Conservation (phyloP, 2,113 vertebrate species). For the Vidua macroura region DNA sequence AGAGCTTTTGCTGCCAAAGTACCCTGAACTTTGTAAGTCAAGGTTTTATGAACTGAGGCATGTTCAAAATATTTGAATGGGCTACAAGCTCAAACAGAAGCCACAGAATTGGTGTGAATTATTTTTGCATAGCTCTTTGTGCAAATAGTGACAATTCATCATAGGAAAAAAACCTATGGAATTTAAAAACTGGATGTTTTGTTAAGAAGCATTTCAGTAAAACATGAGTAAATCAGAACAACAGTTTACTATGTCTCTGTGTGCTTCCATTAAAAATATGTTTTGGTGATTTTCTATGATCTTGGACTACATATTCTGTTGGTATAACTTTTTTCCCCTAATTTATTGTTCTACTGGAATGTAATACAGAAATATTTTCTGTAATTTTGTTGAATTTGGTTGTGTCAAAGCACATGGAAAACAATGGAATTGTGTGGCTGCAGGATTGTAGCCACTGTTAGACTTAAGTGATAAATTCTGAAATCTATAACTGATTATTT, state of each 20-base stretch:
- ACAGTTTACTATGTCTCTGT: background rate
- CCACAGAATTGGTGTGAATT: background rate
- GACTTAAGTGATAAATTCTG: background rate
- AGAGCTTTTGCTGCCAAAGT: background rate
- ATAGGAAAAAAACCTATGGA: background rate
- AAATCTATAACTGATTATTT: background rate
- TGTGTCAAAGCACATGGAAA: background rate
- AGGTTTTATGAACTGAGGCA: background rate
- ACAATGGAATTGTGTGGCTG: background rate
- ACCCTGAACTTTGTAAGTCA: background rate
- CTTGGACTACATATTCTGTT: background rate
- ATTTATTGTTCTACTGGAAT: background rate
- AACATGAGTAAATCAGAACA: background rate
- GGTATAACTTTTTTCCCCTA: background rate
- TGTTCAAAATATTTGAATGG: background rate
- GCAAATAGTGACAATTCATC: background rate
- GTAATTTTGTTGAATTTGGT: background rate
- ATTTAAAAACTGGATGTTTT: background rate
- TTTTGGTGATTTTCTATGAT: background rate
- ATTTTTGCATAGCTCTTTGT: background rate
- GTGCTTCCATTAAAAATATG: background rate
- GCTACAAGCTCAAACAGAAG: background rate
- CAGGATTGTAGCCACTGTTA: background rate
- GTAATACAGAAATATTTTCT: background rate
- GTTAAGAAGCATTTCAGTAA: background rate